Evolutionary conservation across 2,888 invertebrate genomes (phyloP), one percentile per base, ranked within the genome.

Genomic region (Maniola hyperantus): DNA sequence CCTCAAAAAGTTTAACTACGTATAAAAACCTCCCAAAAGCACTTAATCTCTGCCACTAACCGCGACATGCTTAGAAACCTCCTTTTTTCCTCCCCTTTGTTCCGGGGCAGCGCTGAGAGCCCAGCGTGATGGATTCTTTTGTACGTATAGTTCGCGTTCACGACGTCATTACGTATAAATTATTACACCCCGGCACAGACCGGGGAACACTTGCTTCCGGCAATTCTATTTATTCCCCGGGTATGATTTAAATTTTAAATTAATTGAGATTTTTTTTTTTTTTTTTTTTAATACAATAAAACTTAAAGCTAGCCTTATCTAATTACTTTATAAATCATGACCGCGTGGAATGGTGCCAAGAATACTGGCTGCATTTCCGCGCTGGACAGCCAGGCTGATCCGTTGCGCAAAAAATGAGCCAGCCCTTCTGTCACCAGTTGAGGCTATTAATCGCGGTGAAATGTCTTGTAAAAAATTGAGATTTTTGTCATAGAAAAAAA

Each of bases 31-130:
- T 51, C 46, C 36, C 51, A 13, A 54, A 63, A 53, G 64, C 69
- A 58, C 66, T 69, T 66, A 64, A 69, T 69, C 69, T 69, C 64
- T 69, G 66, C 66, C 69, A 69, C 18, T 54, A 20, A 57, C 55
- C 64, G 53, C 46, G 66, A 57, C 66, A 55, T 57, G 64, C 64
- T 66, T 61, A 55, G 60, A 64, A 66, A 55, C 20, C 39, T 61
- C 42, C 36, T 55, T 68, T 68, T 69, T 70, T 70, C 48, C 68
- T 58, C 53, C 34, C 55, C 50, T 58, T 70, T 64, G 64, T 68
- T 68, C 60, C 61, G 46, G n/a, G n/a, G 34, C 50, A 39, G 64
- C 15, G 58, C 39, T 39, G 60, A 65, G 54, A 54, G 70, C 65
- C 60, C 62, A 67, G 60, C 65, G 65, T 53, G 54, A 65, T 67